Conservation (phyloP, 2,888 invertebrate genomes). For the Sipha maydis region DNA sequence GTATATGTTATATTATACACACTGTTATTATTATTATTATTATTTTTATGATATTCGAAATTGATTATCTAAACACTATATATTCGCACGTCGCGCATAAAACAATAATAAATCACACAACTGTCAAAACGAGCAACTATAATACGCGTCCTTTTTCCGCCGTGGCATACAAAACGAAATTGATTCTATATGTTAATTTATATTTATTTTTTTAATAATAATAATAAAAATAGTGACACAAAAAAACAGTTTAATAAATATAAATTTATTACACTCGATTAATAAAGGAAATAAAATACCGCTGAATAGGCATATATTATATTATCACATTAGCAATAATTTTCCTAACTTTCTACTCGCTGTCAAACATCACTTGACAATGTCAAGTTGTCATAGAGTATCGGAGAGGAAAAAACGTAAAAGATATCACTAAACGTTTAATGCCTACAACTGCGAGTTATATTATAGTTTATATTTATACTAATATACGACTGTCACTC, state of each 20-base stretch:
- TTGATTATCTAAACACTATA: neutral
- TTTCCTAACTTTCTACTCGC: neutral
- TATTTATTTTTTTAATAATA: constrained; percentile 2
- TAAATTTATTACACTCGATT: constrained; percentile 13
- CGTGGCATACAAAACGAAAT: neutral
- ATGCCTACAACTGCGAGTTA: neutral
- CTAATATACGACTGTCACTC: neutral
- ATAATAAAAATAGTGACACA: neutral
- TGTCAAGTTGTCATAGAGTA: too few relatives aligned
- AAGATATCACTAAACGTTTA: neutral
- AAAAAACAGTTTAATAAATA: neutral
- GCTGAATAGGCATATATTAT: neutral
- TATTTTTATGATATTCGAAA: neutral
- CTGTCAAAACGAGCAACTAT: constrained; percentile 19
- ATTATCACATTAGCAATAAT: neutral
- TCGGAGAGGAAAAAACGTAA: neutral
- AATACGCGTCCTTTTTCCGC: neutral
- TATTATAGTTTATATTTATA: neutral
- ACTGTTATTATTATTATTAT: too few relatives aligned
- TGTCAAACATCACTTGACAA: neutral
- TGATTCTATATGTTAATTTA: constrained; percentile 29
- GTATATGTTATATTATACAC: too few relatives aligned
- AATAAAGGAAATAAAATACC: constrained; percentile 22
- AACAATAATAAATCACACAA: constrained; percentile 15
- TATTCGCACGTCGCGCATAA: neutral